Percentiles rank a stretch among this genome's conserved stretches.
These are phyloP conservation scores for Hirtodrosophila trivittata DNA, from an alignment of 2,888 invertebrate genomes.

Conservation along the genomic window DNA sequence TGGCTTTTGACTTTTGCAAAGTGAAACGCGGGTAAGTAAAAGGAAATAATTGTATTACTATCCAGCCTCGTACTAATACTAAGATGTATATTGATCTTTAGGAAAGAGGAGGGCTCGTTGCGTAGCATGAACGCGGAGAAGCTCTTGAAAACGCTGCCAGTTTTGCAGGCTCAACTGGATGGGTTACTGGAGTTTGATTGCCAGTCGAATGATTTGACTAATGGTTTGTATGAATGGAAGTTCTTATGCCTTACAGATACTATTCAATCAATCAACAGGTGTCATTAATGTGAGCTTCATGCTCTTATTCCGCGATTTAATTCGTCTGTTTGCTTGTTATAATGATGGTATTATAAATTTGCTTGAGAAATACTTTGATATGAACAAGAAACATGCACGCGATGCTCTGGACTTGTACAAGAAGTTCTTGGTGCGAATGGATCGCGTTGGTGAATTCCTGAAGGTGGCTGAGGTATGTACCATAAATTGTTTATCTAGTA, in stretches of 20 bases:
- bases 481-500: background rate
- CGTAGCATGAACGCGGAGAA: constrained; percentile 99
- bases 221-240: constrained; percentile 85
- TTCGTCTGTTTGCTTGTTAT: constrained; percentile 99
- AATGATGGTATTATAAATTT: constrained; percentile 99
- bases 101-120: constrained; percentile 98
- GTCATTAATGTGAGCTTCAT: constrained; percentile 99
- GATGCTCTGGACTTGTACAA: constrained; percentile 99
- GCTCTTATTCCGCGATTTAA: constrained; percentile 99
- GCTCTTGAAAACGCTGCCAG: constrained; percentile 97
- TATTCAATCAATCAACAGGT: constrained; percentile 82
- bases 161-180: constrained; percentile 97
- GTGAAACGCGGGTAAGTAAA: constrained; percentile 97
- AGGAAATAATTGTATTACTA: constrained; percentile 31
- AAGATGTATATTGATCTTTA: constrained; percentile 80
- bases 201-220: constrained; percentile 97
- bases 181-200: constrained; percentile 98
- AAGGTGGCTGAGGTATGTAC: constrained; percentile 91
- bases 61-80: too few species aligned
- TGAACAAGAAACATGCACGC: constrained; percentile 99
- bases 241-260: too few species aligned
- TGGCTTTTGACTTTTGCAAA: constrained; percentile 99
- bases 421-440: constrained; percentile 99
- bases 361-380: constrained; percentile 99
- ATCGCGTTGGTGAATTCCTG: constrained; percentile 98